Base-by-base conservation (phyloP, 2,113 vertebrate species). In the Chaetops frenatus region DNA sequence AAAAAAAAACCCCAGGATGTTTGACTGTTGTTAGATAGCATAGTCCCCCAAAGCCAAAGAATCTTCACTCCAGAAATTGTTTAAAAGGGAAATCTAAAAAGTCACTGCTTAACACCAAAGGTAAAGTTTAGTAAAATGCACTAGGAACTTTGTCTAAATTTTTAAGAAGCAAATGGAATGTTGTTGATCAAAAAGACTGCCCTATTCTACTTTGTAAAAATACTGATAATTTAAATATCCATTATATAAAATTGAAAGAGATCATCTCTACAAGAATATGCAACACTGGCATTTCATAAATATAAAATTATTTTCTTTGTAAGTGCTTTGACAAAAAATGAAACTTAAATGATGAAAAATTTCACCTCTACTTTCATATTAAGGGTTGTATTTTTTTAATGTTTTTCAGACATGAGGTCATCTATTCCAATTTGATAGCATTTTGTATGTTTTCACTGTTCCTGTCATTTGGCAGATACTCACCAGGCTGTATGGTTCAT, bases 91-190 rank as follows among this genome's bases (percentile, higher is more conserved):
- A 86, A 86, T 82, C 86, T 93, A 77, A 38, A 57, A 93, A 70
- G 91, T 97, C 90, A 95, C 94, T 98, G 98, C 98, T 98, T 98
- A 96, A 98, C 97, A 98, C 98, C 98, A 98, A 98, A 98, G 98
- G 98, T 97, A 98, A 98, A 94, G 62, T 93, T 97, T 97, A 96
- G 96, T 90, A 91, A 97, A 98, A 97, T 97, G 97, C 97, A 98
- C 97, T 97, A 97, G 94, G 92, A 97, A 97, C 94, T 95, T 96
- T 95, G 89, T 97, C 93, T 88, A 97, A 96, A 96, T 88, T 91
- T 97, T 92, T 96, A 95, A 97, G 76, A 90, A 96, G 78, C 82
- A 93, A 96, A 82, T 62, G 90, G 94, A 96, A 96, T 85, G 88
- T 91, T 79, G 92, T 92, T 81, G 90, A 96, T 96, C 80, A 85